A percentile compares a stretch with the other conserved stretches of the same genome.
phyloP scores from a whole-genome alignment of 2,113 vertebrate genomes.

The Hypomesus transpacificus region DNA sequence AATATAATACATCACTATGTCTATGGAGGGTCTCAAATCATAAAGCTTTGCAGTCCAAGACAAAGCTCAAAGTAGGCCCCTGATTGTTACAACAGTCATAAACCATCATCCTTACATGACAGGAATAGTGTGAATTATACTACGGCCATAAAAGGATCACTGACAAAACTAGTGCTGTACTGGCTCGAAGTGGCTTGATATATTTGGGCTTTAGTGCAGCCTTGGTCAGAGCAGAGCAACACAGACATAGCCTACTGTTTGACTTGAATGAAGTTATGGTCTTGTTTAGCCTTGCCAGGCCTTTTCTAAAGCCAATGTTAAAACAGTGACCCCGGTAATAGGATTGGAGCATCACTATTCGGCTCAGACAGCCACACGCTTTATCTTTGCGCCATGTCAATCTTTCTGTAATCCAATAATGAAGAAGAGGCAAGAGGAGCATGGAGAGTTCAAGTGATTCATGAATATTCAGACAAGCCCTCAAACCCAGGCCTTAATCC shows the following conservation, averaged over 20 bases:
- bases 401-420: constrained; percentile 56
- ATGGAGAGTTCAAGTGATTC: constrained; percentile 50
- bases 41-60: too few relatives aligned
- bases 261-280: constrained; percentile 38
- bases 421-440: constrained; percentile 47
- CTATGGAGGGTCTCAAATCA: too few relatives aligned
- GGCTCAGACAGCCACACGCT: constrained; percentile 24
- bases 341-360: constrained; percentile 42
- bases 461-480: constrained; percentile 61
- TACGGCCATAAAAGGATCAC: too few relatives aligned
- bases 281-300: constrained; percentile 16
- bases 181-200: background rate
- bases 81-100: too few relatives aligned
- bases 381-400: constrained; percentile 23
- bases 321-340: constrained; percentile 33
- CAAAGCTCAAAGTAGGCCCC: too few relatives aligned
- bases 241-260: constrained; percentile 3
- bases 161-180: too few relatives aligned
- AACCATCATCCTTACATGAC: too few relatives aligned
- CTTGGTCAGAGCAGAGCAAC: constrained; percentile 21
- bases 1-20: too few relatives aligned
- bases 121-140: too few relatives aligned
- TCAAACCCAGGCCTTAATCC: constrained; percentile 34
- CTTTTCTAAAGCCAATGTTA: constrained; percentile 14
- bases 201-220: constrained; percentile 12